Conservation (phyloP, 2,113 vertebrate species). For the Capreolus pygargus region DNA sequence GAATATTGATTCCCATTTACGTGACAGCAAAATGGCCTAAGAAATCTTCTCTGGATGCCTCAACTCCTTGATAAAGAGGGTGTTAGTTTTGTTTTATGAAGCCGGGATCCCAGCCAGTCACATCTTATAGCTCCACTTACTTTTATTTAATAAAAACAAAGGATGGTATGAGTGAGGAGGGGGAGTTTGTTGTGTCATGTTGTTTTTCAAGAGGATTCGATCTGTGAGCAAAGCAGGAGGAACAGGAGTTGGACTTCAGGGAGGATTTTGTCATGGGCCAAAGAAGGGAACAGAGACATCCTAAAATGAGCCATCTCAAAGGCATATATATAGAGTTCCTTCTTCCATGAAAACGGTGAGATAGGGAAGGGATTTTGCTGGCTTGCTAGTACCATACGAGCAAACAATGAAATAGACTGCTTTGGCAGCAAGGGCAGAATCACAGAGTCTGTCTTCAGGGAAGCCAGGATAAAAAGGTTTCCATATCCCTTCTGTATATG, state of each 20-base stretch:
- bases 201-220: constrained; percentile 67
- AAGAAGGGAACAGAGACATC: constrained; percentile 39
- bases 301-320: constrained; percentile 14
- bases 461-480: neutral
- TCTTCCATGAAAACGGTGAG: neutral
- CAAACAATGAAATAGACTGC: neutral
- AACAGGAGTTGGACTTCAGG: constrained; percentile 59
- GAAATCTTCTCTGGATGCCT: constrained; percentile 77
- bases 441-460: neutral
- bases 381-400: neutral
- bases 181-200: neutral
- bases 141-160: constrained; percentile 80
- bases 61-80: constrained; percentile 76
- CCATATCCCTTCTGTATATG: neutral
- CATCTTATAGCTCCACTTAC: constrained; percentile 78
- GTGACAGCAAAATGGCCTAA: constrained; percentile 79
- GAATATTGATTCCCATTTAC: constrained; percentile 80
- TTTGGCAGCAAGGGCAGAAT: neutral
- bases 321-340: neutral
- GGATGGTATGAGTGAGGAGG: constrained; percentile 38
- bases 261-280: constrained; percentile 53
- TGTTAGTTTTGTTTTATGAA: constrained; percentile 80
- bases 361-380: neutral
- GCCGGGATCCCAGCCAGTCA: constrained; percentile 76
- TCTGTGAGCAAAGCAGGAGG: constrained; percentile 75